These are phyloP conservation scores for Myiozetetes cayanensis DNA, from an alignment of 2,113 vertebrate genomes.

Conservation along the genomic window DNA sequence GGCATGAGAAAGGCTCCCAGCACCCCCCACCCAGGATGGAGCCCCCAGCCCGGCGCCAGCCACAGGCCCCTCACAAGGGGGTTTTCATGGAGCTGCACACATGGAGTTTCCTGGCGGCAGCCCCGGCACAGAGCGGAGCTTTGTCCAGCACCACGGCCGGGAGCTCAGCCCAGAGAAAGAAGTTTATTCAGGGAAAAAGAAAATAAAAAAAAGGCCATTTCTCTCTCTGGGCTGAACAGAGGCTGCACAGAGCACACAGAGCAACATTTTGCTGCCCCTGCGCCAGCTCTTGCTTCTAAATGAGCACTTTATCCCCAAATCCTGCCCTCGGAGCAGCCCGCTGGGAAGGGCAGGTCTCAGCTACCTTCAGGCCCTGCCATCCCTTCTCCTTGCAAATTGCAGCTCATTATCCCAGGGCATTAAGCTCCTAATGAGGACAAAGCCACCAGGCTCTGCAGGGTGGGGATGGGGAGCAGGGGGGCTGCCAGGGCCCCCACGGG, in stretches of 20 bases:
- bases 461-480: not conserved
- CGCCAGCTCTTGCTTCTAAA: not conserved
- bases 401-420: not conserved
- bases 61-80: not conserved
- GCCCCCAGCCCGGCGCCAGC: not conserved
- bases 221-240: not conserved
- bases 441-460: not conserved
- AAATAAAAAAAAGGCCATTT: not conserved
- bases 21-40: not conserved
- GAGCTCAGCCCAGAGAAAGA: not conserved
- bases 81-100: not conserved
- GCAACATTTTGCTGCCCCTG: not conserved
- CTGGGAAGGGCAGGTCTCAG: not conserved
- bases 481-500: not conserved
- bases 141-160: not conserved
- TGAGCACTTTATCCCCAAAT: not conserved
- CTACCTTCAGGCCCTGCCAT: accelerated
- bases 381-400: not conserved
- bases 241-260: constrained; percentile 18
- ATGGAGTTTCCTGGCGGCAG: constrained; percentile 5
- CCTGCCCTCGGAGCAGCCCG: not conserved
- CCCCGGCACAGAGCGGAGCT: not conserved
- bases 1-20: not conserved
- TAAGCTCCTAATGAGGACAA: not conserved
- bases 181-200: not conserved